Conservation (phyloP, 1,140 invertebrate genomes). For the Sitophilus oryzae region DNA sequence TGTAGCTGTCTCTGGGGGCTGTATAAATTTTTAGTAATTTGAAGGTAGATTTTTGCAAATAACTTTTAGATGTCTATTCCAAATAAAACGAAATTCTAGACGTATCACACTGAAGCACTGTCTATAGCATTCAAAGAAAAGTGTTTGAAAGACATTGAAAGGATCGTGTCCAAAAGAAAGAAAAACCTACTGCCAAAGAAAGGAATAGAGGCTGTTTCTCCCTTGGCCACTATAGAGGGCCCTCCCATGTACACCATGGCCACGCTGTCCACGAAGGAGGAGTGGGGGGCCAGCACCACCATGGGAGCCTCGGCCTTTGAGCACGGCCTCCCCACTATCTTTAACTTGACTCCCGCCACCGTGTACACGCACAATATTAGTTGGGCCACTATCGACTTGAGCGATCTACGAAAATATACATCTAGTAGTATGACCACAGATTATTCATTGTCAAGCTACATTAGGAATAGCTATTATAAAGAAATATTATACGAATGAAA, state of each 20-base stretch:
- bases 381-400: constrained; percentile 50
- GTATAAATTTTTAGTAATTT: no score
- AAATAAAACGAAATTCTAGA: no score
- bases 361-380: constrained; percentile 69
- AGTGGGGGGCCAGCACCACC: constrained; percentile 83
- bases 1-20: no score
- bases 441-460: no score
- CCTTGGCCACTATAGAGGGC: constrained; percentile 83
- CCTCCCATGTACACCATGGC: constrained; percentile 72
- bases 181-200: constrained; percentile 79
- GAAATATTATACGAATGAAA: no score
- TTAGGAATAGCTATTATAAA: no score
- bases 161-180: not conserved
- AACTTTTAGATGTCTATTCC: no score
- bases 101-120: no score
- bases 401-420: constrained; percentile 18
- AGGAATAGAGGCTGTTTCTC: constrained; percentile 68
- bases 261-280: constrained; percentile 84
- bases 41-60: no score
- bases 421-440: no score
- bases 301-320: constrained; percentile 61
- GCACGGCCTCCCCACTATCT: constrained; percentile 61
- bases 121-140: no score
- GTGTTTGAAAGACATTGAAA: no score
- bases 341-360: constrained; percentile 73